Percentiles rank a stretch among this genome's conserved stretches.
phyloP scores from a whole-genome alignment of 2,113 vertebrate species.

The Eulacestoma nigropectus region DNA sequence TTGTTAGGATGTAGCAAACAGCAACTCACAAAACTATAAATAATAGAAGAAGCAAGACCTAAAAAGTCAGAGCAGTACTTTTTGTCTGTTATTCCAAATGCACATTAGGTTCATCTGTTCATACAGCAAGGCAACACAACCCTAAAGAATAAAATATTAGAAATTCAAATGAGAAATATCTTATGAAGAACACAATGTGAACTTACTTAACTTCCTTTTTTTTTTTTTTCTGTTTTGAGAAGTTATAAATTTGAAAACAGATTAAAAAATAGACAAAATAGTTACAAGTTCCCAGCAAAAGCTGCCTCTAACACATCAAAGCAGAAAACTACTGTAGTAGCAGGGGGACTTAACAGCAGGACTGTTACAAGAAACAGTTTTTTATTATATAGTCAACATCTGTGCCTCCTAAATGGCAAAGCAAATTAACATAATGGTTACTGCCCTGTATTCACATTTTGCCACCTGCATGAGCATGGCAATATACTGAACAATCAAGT shows the following conservation, averaged over 20 bases:
- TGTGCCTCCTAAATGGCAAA: constrained; percentile 64
- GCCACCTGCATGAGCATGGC: constrained; percentile 35
- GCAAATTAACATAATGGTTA: constrained; percentile 64
- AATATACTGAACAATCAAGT: neutral
- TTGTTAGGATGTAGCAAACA: neutral
- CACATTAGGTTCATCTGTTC: neutral
- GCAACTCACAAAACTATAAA: neutral
- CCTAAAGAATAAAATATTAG: neutral
- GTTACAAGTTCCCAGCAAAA: neutral
- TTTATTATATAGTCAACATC: constrained; percentile 64
- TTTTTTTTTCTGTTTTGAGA: neutral
- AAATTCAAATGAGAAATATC: constrained; percentile 13
- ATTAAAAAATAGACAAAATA: neutral
- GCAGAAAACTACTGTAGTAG: neutral
- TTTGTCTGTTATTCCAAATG: neutral
- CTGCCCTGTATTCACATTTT: constrained; percentile 42
- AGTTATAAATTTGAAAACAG: neutral
- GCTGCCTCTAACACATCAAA: neutral
- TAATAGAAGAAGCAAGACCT: neutral
- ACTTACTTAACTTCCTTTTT: neutral
- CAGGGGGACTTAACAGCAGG: constrained; percentile 38
- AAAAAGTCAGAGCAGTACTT: neutral
- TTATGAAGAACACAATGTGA: neutral
- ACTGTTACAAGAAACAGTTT: constrained; percentile 46
- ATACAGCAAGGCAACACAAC: neutral